A percentile compares a stretch with the other conserved stretches of the same genome.
Conservation (phyloP, 2,113 vertebrate species). For the Willisornis vidua region DNA sequence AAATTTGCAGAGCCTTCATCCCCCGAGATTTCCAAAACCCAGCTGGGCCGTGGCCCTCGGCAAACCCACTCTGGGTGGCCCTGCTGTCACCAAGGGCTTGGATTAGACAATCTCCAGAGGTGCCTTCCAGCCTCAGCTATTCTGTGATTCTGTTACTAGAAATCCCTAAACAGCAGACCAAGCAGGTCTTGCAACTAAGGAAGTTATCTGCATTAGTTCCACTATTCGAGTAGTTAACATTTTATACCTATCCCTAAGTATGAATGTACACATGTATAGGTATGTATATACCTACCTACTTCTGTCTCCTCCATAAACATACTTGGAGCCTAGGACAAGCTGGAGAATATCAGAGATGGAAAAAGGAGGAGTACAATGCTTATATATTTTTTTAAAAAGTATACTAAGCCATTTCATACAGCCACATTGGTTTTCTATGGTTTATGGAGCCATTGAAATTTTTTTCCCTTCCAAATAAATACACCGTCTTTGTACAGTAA, state of each 20-base stretch:
- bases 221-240: not conserved
- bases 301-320: not conserved
- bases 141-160: not conserved
- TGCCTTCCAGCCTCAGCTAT: not conserved
- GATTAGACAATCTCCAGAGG: not conserved
- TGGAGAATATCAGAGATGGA: not conserved
- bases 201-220: not conserved
- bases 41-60: not conserved
- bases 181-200: not conserved
- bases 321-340: not conserved
- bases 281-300: not conserved
- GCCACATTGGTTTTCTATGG: not conserved
- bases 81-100: not conserved
- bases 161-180: not conserved
- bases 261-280: not conserved
- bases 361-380: not conserved
- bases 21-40: not conserved
- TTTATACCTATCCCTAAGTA: not conserved
- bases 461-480: not conserved
- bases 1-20: not conserved
- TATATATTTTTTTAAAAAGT: not conserved
- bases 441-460: not conserved
- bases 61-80: not conserved
- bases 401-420: not conserved
- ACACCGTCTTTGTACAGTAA: not conserved